These are phyloP conservation scores for Drosophila grimshawi DNA, from an alignment of 1,140 invertebrate species.

Conservation along the genomic window DNA sequence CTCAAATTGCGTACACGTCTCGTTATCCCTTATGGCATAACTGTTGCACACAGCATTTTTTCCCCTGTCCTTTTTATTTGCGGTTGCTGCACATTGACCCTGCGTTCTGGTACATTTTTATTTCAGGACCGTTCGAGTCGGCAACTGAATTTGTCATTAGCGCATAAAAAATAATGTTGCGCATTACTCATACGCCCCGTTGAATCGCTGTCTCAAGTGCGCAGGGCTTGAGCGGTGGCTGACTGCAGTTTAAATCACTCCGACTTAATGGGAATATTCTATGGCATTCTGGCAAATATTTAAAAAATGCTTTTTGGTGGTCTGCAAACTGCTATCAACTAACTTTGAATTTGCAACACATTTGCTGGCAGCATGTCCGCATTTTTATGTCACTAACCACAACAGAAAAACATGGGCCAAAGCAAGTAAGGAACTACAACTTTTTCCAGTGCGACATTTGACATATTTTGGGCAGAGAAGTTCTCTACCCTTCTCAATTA, in stretches of 20 bases:
- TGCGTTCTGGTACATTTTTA: slow-evolving; percentile 65
- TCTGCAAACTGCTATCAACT: slow-evolving; percentile 4
- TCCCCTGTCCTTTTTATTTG: background rate
- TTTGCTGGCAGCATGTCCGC: slow-evolving; percentile 31
- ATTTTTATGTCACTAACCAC: slow-evolving; percentile 55
- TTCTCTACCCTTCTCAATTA: slow-evolving; percentile 79
- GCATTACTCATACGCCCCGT: slow-evolving; percentile 15
- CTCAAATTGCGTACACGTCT: slow-evolving; percentile 52
- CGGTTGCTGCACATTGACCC: slow-evolving; percentile 26
- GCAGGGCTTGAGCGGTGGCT: background rate
- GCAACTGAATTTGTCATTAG: slow-evolving; percentile 54
- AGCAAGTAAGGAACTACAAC: slow-evolving; percentile 23
- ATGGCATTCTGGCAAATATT: slow-evolving; percentile 19
- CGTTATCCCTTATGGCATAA: slow-evolving; percentile 34
- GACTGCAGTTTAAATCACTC: slow-evolving; percentile 17
- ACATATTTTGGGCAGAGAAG: slow-evolving; percentile 73
- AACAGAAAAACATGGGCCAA: slow-evolving; percentile 28
- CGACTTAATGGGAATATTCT: slow-evolving; percentile 1
- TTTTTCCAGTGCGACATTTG: slow-evolving; percentile 66
- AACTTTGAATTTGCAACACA: slow-evolving; percentile 51
- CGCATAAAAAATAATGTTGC: slow-evolving; percentile 8
- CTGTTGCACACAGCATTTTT: slow-evolving; percentile 23
- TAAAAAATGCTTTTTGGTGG: slow-evolving; percentile 31
- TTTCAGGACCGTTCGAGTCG: slow-evolving; percentile 19
- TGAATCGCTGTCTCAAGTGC: slow-evolving; percentile 4